Evolutionary conservation across 2,113 vertebrate genomes (phyloP), one percentile per base, ranked within the genome.

Genomic region (Vireo altiloquus): DNA sequence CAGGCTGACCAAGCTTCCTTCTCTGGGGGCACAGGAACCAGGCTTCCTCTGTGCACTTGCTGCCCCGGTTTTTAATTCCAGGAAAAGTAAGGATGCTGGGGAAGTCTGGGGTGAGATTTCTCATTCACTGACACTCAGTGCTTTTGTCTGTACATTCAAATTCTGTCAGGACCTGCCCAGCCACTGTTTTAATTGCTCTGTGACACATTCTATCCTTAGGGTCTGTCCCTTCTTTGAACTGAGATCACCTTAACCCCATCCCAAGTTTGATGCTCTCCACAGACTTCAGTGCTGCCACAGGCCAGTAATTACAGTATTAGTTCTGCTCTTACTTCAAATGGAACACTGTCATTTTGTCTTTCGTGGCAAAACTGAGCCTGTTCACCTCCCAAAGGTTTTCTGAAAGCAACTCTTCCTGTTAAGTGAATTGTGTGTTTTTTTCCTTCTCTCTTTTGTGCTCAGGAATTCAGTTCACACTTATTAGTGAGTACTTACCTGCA

Each of bases 81-180:
- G 63, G 14, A 63, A 24, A 71, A 57, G 7, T 9, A 2, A 59
- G 17, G 46, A 28, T 74, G 23, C n/a, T 66, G 11, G 35, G 53
- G 70, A 31, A 49, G 59, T 53, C 18, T 37, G 15, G 37, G 6
- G 7, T 8, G 54, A 46, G 54, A 15, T 31, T 79, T 80, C 33
- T 82, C 11, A 0, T 10, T 69, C 37, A 10, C 16, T 60, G 81
- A 46, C 31, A 30, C 24, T 63, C 2, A 0, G 14, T 23, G 15
- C 0, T 0, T 59, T 71, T 16, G 33, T 50, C 33, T 72, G 2
- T 37, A 46, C 27, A 6, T 28, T 27, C 17, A 31, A 2, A 5
- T 46, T 89, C 53, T 69, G 40, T 28, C 54, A n/a, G 21, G 50
- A 35, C 23, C 31, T 72, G 40, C 17, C 37, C 49, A 78, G 4